Evolutionary conservation across 2,888 invertebrate genomes (phyloP), one percentile per base, ranked within the genome.

Genomic region (Ferrisia virgata): DNA sequence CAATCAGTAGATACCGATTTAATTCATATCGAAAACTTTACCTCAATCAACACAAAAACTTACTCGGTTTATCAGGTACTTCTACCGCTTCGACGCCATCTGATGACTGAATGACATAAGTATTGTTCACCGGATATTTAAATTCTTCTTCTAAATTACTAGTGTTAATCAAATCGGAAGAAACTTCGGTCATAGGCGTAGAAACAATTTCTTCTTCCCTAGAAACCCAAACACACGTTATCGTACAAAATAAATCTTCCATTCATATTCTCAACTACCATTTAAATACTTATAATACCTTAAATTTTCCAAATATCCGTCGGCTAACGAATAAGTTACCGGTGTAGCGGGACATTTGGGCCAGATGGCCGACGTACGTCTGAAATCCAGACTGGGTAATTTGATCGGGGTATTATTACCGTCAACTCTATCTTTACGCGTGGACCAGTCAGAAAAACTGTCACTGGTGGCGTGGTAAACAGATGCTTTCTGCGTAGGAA

Each of bases 171-270:
- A 83, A 5, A 22, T 82, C 82, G 1, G 72, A 33, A 4, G 72
- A n/a, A 18, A 72, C 36, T 72, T 83, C 83, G 31, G 40, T 69
- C 39, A 83, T 83, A 31, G 36, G 69, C 15, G 83, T 83, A 22
- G 83, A 69, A 15, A 83, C 28, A 15, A 83, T 83, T 47, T 83
- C 83, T 18, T 83, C 83, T 31, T 83, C 83, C 40, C 83, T 83
- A 18, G 0, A 83, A 76, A 31, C 8, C n/a, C 31, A 31, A 28
- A 8, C 8, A 13, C 53, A 53, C 53, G 8, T 22, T 6, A 8
- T 53, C 4, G 22, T 53, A 5, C 6, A 53, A 18, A 1, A 3
- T n/a, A 3, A 18, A 53, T 22, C 43, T 43, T 43, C 11, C 43
- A 43, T n/a, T 0, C 2, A 43, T 6, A 36, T 8, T 36, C 36